These are phyloP conservation scores for Bolinopsis microptera DNA, from an alignment of 37 sponge, comb jelly and placozoan species.

Conservation along the genomic window DNA sequence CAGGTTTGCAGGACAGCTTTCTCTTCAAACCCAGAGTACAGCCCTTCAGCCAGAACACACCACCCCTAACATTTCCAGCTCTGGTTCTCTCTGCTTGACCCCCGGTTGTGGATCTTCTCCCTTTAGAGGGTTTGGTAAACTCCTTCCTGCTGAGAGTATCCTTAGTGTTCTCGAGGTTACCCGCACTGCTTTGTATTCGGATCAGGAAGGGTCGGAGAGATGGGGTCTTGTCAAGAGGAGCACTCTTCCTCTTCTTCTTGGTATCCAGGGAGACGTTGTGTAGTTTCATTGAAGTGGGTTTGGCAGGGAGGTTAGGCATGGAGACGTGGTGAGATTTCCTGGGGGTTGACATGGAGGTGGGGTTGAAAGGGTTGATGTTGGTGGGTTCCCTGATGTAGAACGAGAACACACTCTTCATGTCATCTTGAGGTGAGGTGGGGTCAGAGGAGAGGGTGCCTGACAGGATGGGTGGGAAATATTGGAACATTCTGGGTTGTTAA, in stretches of 20 bases:
- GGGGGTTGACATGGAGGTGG: conserved; percentile 13
- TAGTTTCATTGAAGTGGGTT: neutral
- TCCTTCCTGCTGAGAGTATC: neutral
- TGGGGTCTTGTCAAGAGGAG: too few relatives aligned
- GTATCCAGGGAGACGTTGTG: neutral
- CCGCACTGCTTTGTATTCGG: neutral
- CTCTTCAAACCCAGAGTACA: neutral
- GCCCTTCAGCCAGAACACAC: neutral
- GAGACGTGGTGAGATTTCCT: conserved; percentile 36
- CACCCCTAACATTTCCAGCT: neutral
- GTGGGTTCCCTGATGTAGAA: conserved; percentile 27
- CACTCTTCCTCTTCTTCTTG: neutral
- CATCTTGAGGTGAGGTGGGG: neutral
- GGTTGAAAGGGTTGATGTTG: conserved; percentile 54
- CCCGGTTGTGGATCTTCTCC: neutral
- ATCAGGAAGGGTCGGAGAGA: neutral
- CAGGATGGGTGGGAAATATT: neutral
- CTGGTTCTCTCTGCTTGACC: neutral
- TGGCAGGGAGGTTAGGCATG: neutral
- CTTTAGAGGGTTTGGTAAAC: neutral
- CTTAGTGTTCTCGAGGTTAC: neutral
- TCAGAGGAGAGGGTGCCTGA: neutral
- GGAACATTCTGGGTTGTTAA: too few relatives aligned
- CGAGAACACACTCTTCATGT: neutral
- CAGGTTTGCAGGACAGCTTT: neutral